phyloP scores from a whole-genome alignment of 2,113 vertebrate species.

The Pelmatolapia mariae region DNA sequence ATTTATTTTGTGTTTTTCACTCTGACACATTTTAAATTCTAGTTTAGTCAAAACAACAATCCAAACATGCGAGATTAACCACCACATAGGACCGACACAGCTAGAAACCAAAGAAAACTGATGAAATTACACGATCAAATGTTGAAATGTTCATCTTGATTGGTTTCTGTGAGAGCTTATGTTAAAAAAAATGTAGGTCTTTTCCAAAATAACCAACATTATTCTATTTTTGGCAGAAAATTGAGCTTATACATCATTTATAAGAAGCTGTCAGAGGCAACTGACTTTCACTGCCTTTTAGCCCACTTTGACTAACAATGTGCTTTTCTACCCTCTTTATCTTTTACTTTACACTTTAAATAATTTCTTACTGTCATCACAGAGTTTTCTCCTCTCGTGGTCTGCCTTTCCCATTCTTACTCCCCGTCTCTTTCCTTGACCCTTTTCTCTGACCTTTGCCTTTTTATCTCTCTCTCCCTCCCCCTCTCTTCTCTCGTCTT shows the following conservation, averaged over 20 bases:
- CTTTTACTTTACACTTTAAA: neutral
- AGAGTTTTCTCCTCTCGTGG: neutral
- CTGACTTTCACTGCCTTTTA: neutral
- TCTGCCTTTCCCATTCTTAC: neutral
- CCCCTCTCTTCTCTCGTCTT: neutral
- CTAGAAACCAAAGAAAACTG: neutral
- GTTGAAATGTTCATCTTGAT: neutral
- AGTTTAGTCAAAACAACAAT: neutral
- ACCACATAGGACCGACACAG: neutral
- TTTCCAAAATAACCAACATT: neutral
- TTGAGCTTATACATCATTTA: neutral
- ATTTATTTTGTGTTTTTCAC: neutral
- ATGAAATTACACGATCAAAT: rapidly evolving
- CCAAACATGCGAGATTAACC: neutral
- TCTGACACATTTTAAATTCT: neutral
- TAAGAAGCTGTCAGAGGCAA: neutral
- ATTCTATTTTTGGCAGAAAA: neutral
- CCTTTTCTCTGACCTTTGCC: constrained; percentile 18
- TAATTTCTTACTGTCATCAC: neutral
- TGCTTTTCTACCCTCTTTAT: neutral
- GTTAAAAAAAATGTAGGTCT: neutral
- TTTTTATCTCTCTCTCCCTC: neutral
- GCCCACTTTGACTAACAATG: neutral
- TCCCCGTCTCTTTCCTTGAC: neutral
- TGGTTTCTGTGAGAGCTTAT: neutral